phyloP scores from a whole-genome alignment of 2,797 vertebrate species.

The Carcharodon carcharias region DNA sequence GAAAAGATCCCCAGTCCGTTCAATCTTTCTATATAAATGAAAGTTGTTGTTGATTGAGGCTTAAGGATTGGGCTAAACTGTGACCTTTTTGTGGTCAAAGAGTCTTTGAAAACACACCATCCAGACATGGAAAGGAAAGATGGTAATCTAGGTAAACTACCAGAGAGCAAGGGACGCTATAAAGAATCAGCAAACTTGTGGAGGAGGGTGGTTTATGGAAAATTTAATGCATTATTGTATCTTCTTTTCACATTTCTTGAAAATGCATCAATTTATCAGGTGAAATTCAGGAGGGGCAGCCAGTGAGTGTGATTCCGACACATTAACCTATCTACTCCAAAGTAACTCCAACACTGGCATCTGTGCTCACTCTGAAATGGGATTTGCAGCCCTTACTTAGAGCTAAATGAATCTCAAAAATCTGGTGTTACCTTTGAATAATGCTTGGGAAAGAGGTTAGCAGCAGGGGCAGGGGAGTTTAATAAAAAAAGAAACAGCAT shows the following conservation, averaged over 20 bases:
- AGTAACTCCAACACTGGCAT: slow-evolving; percentile 68
- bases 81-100: not conserved
- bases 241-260: not conserved
- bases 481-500: slow-evolving; percentile 66
- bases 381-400: slow-evolving; percentile 66
- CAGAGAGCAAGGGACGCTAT: not conserved
- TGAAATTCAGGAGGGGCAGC: slow-evolving; percentile 49
- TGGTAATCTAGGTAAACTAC: not conserved
- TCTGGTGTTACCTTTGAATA: slow-evolving; percentile 64
- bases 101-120: not conserved
- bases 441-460: slow-evolving; percentile 60
- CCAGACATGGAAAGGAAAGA: not conserved
- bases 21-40: not conserved
- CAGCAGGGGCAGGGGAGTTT: slow-evolving; percentile 49
- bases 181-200: not conserved
- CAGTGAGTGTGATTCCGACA: slow-evolving; percentile 59
- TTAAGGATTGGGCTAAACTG: not conserved
- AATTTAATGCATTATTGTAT: not conserved
- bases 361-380: slow-evolving; percentile 56
- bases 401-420: slow-evolving; percentile 73
- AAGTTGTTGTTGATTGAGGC: not conserved
- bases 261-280: not conserved
- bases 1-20: no score
- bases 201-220: no score
- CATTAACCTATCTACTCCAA: slow-evolving; percentile 69